A percentile compares a stretch with the other conserved stretches of the same genome.
These are phyloP conservation scores for Procavia capensis DNA, from an alignment of 2,113 vertebrate species.

Conservation along the genomic window DNA sequence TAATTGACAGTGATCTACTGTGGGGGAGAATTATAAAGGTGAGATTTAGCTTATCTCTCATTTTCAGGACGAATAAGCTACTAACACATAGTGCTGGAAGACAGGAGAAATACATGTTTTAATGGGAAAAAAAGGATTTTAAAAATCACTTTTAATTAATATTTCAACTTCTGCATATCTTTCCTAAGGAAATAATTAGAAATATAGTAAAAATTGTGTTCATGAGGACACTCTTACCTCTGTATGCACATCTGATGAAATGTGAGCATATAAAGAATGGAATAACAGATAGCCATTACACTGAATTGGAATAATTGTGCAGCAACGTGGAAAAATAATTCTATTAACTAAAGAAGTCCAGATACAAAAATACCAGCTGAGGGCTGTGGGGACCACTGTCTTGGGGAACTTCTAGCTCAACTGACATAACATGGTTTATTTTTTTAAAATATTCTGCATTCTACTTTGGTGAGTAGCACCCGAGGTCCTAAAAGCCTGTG, in stretches of 20 bases:
- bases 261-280: not conserved
- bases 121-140: not conserved
- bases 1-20: not conserved
- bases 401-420: no score
- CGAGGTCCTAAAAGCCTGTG: no score
- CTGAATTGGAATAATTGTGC: not conserved
- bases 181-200: not conserved
- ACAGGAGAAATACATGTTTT: not conserved
- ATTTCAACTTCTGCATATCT: not conserved
- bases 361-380: not conserved
- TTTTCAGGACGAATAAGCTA: not conserved
- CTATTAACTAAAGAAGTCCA: not conserved
- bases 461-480: no score
- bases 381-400: no score
- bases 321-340: not conserved
- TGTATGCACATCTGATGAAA: not conserved
- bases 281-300: constrained; percentile 1
- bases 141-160: not conserved
- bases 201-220: not conserved
- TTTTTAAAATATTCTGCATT: no score
- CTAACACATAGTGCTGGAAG: not conserved
- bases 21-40: not conserved
- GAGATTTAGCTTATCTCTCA: not conserved
- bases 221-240: not conserved
- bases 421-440: no score